Base-by-base conservation (phyloP, 2,888 invertebrate genomes). In the Alentia gelatinosa region DNA sequence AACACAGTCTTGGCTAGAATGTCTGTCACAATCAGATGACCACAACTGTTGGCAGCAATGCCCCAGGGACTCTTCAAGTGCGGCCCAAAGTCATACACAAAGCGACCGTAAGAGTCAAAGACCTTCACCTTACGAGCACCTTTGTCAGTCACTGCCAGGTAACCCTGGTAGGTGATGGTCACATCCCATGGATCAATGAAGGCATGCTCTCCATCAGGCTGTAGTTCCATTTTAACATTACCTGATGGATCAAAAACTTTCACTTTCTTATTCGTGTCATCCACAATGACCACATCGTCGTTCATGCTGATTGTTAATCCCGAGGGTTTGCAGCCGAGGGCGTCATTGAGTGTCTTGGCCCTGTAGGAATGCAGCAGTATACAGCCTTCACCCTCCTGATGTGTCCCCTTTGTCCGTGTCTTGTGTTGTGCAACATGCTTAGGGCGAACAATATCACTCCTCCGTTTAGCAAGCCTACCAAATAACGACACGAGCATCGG, bases 51-150 rank as follows among this genome's bases (percentile, higher is more conserved):
- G 0, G 92, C 92, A 0, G 95, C 93, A 84, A 95, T 93, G 1
- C 95, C 95, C 90, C 95, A 93, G 30, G 95, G 95, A 92, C 95
- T 94, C 89, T 94, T 93, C 37, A 95, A 93, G 35, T 94, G 94
- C 1, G 94, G 94, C 26, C 92, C 93, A 39, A 95, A 94, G 7
- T 92, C 92, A 26, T 90, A 90, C n/a, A 94, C 91, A 90, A 93
- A 94, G 35, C 93, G 91, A 12, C 95, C 95, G 5, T 92, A 90
- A 0, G 90, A 89, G 39, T 92, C 93, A 90, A 94, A 95, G 1
- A 95, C 91, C 84, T 95, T 95, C 5, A 95, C 94, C 79, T 93
- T 92, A n/a, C 86, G 50, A 0, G 91, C 93, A 56, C 94, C 95
- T 40, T 94, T 93, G 91, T 95, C 95, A 0, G 95, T 94, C 9